Evolutionary conservation across 30 jellyfish, hydroid and myxozoan genomes (phyloP), one percentile per base, ranked within the genome.

Genomic region (Chrysaora quinquecirrha): DNA sequence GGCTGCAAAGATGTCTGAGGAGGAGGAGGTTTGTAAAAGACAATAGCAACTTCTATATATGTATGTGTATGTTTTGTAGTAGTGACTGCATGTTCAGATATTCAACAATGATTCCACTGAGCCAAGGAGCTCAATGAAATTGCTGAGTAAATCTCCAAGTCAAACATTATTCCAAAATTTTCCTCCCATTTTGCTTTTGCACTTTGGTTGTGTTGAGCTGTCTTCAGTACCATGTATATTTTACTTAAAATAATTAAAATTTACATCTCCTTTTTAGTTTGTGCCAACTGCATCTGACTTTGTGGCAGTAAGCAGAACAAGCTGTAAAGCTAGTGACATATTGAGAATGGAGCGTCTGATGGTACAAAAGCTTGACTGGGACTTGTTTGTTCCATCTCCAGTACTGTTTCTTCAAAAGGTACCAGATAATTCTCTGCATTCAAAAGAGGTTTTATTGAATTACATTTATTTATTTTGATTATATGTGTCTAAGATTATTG

Each of bases 1-100:
- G 35, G 88, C 96, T 50, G 96, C 96, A 65, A 87, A 87, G 49
- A 76, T 87, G 87, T 73, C 90, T 14, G 96, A 87, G 48, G 96
- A 87, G 64, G 96, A 87, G 54, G 96, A 87, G 90, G 96, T 87
- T 43, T 24, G 75, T 56, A 3, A 14, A n/a, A n/a, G n/a, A 23
- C 16, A 4, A 19, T 23, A 11, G 12, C 14, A 64, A 64, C n/a
- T 7, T 6, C 21, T 64, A 18, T 64, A 29, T 2, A 61, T 16
- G 10, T 24, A 10, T 16, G 73, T 61, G 12, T 9, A 9, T 61
- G 73, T 22, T 61, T 64, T 14, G 63, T 64, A 9, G 10, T 64
- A 33, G 2, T n/a, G n/a, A n/a, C n/a, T n/a, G n/a, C n/a, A n/a
- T n/a, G n/a, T n/a, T n/a, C n/a, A n/a, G n/a, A n/a, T n/a, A n/a